Conservation (phyloP, 1,140 invertebrate species). For the Aphelinus certus region DNA sequence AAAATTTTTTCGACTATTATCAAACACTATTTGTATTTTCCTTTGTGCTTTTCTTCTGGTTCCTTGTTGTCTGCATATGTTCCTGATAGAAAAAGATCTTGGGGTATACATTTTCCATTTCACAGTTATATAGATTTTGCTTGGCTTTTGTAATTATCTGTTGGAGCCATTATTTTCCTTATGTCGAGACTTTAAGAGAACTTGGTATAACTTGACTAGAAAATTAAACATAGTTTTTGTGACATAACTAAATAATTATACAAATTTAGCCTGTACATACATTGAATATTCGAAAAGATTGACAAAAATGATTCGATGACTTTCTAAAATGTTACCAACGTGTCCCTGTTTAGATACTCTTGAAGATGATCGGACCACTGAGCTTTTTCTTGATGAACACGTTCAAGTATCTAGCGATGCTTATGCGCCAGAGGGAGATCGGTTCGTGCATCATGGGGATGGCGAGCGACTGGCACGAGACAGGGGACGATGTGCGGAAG, state of each 20-base stretch:
- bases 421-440: neutral
- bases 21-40: neutral
- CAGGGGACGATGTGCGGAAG: neutral
- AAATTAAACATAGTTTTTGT: too few relatives aligned
- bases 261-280: too few relatives aligned
- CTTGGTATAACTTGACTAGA: too few relatives aligned
- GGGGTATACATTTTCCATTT: neutral
- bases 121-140: too few relatives aligned
- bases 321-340: too few relatives aligned
- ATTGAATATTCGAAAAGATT: too few relatives aligned
- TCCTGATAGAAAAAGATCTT: slow-evolving; percentile 27
- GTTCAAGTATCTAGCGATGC: slow-evolving; percentile 13
- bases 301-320: too few relatives aligned
- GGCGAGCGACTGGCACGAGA: slow-evolving; percentile 43
- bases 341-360: slow-evolving; percentile 3
- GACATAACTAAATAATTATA: too few relatives aligned
- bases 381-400: slow-evolving; percentile 22
- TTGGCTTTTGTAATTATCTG: too few relatives aligned
- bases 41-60: slow-evolving; percentile 15
- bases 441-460: slow-evolving; percentile 41
- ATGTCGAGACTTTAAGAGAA: too few relatives aligned
- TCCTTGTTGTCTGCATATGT: slow-evolving; percentile 14
- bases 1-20: neutral
- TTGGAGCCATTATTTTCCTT: too few relatives aligned
- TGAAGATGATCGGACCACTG: slow-evolving; percentile 19